Conservation (phyloP, 2,113 vertebrate species). For the Garra rufa region DNA sequence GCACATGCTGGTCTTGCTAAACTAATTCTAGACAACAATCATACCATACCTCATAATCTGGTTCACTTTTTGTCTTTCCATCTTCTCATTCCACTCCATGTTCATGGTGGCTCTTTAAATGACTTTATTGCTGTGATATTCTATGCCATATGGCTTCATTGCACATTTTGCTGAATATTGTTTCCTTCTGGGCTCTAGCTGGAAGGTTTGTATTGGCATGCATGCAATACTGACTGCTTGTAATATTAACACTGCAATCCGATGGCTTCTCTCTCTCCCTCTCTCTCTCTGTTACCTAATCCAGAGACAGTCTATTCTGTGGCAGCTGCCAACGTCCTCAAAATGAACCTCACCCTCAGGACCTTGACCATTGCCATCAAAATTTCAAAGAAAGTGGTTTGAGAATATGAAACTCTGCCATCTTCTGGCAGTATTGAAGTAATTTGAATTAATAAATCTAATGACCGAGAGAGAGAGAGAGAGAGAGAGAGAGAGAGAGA, state of each 20-base stretch:
- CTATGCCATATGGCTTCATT: background rate
- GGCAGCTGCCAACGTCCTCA: background rate
- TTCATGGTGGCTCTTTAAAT: slow-evolving; percentile 11
- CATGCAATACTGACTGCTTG: slow-evolving; percentile 14
- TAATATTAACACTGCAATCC: slow-evolving; percentile 24
- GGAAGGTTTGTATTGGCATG: slow-evolving; percentile 34
- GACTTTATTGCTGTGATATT: slow-evolving; percentile 11
- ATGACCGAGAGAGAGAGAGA: background rate
- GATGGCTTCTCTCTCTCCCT: background rate
- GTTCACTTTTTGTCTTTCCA: background rate
- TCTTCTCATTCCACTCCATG: slow-evolving; percentile 28
- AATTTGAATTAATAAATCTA: background rate
- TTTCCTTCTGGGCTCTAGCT: slow-evolving; percentile 13
- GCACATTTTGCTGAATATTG: background rate
- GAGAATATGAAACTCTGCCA: background rate
- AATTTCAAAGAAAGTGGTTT: background rate
- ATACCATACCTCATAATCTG: background rate
- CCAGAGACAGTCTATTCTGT: slow-evolving; percentile 13
- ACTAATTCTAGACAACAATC: slow-evolving; percentile 2
- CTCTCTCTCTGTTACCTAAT: slow-evolving; percentile 1
- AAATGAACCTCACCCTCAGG: background rate
- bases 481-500: background rate
- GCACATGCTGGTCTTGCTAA: background rate
- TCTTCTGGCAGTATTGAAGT: background rate
- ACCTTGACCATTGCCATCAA: background rate